Conservation (phyloP, 2,888 invertebrate species). For the Metallyticus violacea region DNA sequence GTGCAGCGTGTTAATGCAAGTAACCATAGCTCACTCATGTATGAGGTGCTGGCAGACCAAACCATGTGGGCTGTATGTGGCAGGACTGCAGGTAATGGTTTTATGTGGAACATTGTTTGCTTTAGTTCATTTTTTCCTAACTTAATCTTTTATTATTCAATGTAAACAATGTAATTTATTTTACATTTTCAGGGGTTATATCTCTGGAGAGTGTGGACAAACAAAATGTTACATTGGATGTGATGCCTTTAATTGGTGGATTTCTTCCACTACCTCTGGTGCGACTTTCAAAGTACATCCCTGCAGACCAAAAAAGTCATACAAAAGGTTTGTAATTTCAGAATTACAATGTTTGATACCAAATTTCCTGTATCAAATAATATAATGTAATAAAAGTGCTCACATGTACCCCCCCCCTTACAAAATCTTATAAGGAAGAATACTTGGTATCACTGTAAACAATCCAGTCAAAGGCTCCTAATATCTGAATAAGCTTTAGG, state of each 20-base stretch:
- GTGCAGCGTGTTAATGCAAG: conserved; percentile 55
- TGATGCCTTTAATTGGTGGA: conserved; percentile 90
- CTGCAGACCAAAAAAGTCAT: conserved; percentile 57
- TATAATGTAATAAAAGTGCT: no score
- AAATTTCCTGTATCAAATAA: no score
- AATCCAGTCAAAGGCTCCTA: no score
- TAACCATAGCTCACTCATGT: conserved; percentile 69
- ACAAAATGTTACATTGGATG: conserved; percentile 78
- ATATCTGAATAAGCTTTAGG: no score
- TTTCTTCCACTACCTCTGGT: conserved; percentile 86
- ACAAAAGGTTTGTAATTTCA: conserved; percentile 21
- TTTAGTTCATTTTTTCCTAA: neutral
- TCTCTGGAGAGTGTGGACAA: conserved; percentile 62
- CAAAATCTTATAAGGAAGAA: no score
- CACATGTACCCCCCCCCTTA: no score
- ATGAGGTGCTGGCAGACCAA: conserved; percentile 89
- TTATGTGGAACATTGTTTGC: neutral
- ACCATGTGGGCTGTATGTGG: conserved; percentile 93
- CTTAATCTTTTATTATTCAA: neutral
- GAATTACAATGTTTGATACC: neutral
- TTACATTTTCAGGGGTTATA: conserved; percentile 58
- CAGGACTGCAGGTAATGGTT: conserved; percentile 72
- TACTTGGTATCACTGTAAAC: no score
- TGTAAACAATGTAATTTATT: neutral
- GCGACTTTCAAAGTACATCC: conserved; percentile 84